phyloP scores from a whole-genome alignment of 1,140 invertebrate genomes.

The Papilio polytes region DNA sequence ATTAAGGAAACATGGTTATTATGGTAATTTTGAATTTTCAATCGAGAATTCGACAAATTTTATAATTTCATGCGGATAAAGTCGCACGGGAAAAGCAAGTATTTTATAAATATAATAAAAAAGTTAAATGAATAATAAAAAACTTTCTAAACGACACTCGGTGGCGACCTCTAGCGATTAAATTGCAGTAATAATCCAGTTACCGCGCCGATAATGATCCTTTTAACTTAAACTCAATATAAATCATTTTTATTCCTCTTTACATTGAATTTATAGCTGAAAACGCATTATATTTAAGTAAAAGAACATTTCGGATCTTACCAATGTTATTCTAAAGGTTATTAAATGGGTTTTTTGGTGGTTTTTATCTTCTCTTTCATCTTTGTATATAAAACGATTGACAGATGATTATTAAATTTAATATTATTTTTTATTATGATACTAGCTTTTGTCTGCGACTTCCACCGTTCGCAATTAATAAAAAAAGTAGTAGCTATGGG shows the following conservation, averaged over 20 bases:
- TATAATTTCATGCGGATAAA: too few relatives aligned
- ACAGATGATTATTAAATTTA: too few relatives aligned
- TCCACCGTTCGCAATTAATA: too few relatives aligned
- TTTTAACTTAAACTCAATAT: conserved; percentile 16
- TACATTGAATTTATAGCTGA: not conserved
- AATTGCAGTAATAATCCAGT: conserved; percentile 17
- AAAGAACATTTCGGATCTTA: conserved; percentile 2
- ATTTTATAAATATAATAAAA: conserved; percentile 8
- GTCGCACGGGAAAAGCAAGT: not conserved
- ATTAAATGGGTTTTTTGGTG: not conserved
- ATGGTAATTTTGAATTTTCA: too few relatives aligned
- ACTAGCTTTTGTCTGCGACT: not conserved
- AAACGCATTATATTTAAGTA: conserved; percentile 1
- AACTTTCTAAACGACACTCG: not conserved
- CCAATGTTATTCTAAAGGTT: not conserved
- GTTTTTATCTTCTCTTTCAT: not conserved
- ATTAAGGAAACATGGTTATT: too few relatives aligned
- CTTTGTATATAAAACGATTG: too few relatives aligned
- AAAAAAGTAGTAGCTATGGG: too few relatives aligned
- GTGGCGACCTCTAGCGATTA: not conserved
- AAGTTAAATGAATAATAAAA: conserved; percentile 11
- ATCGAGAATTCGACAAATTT: too few relatives aligned
- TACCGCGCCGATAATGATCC: conserved; percentile 12
- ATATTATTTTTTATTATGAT: not conserved
- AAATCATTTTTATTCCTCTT: conserved; percentile 21